Percentiles rank a stretch among this genome's conserved stretches.
Conservation (phyloP, 2,888 invertebrate species). For the Ophioninae sp. region DNA sequence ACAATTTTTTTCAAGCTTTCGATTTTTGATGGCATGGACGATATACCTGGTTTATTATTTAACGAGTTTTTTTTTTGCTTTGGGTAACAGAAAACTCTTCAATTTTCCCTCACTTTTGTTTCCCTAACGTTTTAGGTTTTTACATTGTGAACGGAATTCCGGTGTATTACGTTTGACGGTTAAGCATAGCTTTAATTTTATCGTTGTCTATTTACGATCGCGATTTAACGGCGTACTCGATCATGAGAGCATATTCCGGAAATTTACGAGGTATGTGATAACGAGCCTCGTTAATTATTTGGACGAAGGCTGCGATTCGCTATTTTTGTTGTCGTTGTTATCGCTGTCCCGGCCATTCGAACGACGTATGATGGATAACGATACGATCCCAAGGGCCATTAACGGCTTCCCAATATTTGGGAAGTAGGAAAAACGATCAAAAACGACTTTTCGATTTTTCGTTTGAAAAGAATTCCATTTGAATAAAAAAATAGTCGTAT, state of each 20-base stretch:
- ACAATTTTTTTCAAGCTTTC: no score
- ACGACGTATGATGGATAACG: neutral
- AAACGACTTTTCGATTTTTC: neutral
- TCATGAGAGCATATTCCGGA: neutral
- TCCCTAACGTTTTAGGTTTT: neutral
- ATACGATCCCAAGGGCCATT: constrained; percentile 4
- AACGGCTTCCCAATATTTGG: neutral
- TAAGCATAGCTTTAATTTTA: neutral
- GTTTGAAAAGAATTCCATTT: neutral
- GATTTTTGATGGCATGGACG: no score
- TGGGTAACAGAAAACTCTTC: no score
- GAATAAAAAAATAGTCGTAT: neutral
- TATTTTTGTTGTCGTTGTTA: neutral
- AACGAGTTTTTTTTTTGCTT: no score
- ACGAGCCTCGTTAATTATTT: constrained; percentile 5
- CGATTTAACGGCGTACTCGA: constrained; percentile 3
- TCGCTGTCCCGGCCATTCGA: constrained; percentile 5
- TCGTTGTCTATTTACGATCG: neutral
- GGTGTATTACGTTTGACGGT: neutral
- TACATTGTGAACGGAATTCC: neutral
- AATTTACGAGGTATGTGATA: neutral
- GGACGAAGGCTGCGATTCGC: neutral
- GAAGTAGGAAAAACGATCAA: neutral
- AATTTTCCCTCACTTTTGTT: neutral
- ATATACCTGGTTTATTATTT: no score